Base-by-base conservation (phyloP, 2,797 vertebrate species). In the Hoplostethus atlanticus region DNA sequence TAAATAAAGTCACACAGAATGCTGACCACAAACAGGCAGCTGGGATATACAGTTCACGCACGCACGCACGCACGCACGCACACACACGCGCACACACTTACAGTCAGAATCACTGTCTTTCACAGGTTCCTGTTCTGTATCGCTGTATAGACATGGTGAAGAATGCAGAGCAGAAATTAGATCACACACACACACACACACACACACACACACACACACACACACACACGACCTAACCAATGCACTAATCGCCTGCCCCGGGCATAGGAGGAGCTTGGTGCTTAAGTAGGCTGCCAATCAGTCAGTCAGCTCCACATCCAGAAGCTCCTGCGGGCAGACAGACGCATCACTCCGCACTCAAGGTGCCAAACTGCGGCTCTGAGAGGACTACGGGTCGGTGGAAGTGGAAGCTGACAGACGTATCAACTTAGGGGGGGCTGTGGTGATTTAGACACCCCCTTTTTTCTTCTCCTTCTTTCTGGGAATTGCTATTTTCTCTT, bases 251-350 rank as follows among this genome's bases (percentile, higher is more conserved):
- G 96, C 96, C 94, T 97, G 96, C 95, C 93, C 94, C 92, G 88
- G 89, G 91, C 93, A 95, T 93, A 95, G 97, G 97, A 96, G 97
- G 97, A 81, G 97, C 97, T 87, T 96, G 94, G 87, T 85, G 96
- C 95, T 96, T 96, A 94, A 96, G 96, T 96, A 96, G 95, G 87
- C 93, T 98, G 97, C 97, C 97, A 99, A 98, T 99, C 97, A 99
- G 96, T 95, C 95, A 95, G 95, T 98, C 97, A 97, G 97, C 96
- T 97, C 96, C 96, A 97, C 96, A 97, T 96, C 95, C 96, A 95
- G 94, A 89, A 95, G 94, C 95, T 97, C 96, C 95, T 88, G 94
- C 95, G 96, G 95, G 95, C 96, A 88, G 84, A 87, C 83, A 86
- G 96, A 92, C 94, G 95, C 95, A 95, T 96, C 95, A 95, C 95